Percentiles rank a stretch among this genome's conserved stretches.
These are phyloP conservation scores for Dolichomitus sp. DNA, from an alignment of 2,888 invertebrate species.

Conservation along the genomic window DNA sequence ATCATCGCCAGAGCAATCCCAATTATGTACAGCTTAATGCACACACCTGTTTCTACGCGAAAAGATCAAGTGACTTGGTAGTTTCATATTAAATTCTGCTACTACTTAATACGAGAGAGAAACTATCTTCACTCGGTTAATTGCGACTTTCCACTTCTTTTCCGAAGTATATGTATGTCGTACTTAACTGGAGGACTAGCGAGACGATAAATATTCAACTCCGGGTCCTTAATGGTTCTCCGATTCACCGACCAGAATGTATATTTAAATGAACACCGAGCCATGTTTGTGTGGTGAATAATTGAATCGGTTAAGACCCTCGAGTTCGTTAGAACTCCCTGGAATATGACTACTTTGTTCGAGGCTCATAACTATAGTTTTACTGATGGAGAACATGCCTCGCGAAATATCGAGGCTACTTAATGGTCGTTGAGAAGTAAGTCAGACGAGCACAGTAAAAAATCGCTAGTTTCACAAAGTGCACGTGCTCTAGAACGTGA, in stretches of 20 bases:
- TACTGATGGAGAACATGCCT: neutral
- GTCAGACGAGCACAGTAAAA: slow-evolving; percentile 2
- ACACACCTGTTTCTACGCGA: no score
- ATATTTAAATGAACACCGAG: neutral
- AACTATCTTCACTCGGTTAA: neutral
- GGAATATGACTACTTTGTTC: slow-evolving; percentile 14
- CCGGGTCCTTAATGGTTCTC: neutral
- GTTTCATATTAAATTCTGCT: neutral
- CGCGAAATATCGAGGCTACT: slow-evolving; percentile 22
- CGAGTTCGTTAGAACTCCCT: slow-evolving; percentile 2
- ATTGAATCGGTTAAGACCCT: slow-evolving; percentile 47
- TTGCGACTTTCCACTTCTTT: neutral
- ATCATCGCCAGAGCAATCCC: no score
- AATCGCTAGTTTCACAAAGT: slow-evolving; percentile 47
- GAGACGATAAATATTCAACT: slow-evolving; percentile 12
- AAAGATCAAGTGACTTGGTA: neutral
- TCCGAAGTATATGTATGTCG: neutral
- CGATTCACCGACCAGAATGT: neutral
- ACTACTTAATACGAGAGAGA: neutral
- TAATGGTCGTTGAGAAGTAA: slow-evolving; percentile 26
- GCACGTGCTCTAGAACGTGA: slow-evolving; percentile 3
- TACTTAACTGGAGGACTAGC: neutral
- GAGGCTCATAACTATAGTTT: neutral
- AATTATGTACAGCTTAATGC: no score
- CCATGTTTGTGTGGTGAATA: slow-evolving; percentile 44